These are phyloP conservation scores for Aphyosemion australe DNA, from an alignment of 2,113 vertebrate genomes.

Conservation along the genomic window DNA sequence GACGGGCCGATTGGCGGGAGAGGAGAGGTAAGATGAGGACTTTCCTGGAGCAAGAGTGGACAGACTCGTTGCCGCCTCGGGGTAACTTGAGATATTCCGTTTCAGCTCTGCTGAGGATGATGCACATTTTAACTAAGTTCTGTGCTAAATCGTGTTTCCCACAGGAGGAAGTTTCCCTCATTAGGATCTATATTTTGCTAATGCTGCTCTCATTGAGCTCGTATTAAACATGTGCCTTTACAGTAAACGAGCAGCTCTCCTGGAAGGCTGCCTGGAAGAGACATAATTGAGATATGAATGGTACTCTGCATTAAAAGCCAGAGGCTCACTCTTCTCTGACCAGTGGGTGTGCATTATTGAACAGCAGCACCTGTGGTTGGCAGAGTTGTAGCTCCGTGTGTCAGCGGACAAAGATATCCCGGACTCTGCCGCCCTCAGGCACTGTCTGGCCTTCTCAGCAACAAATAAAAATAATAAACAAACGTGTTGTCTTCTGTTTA, in stretches of 20 bases:
- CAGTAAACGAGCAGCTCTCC: neutral
- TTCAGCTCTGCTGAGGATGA: conserved; percentile 18
- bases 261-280: conserved; percentile 7
- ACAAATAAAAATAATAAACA: conserved; percentile 21
- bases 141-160: conserved; percentile 19
- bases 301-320: conserved; percentile 1
- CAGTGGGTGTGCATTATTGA: conserved; percentile 18
- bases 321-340: conserved; percentile 7
- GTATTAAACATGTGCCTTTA: conserved; percentile 11
- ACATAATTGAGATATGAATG: conserved; percentile 1
- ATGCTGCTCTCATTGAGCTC: conserved; percentile 35
- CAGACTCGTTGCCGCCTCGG: conserved; percentile 11
- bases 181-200: conserved; percentile 37
- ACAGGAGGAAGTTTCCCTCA: conserved; percentile 34
- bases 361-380: conserved; percentile 5
- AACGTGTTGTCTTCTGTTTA: conserved; percentile 13
- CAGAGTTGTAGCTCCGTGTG: neutral
- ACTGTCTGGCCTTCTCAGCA: conserved; percentile 11
- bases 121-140: conserved; percentile 37
- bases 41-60: conserved; percentile 25
- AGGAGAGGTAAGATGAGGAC: conserved; percentile 5
- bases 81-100: conserved; percentile 41
- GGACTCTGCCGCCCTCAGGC: conserved; percentile 27
- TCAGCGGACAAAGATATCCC: conserved; percentile 18
- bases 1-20: neutral